Percentiles rank a stretch among this genome's conserved stretches.
Evolutionary conservation across 2,888 invertebrate species (phyloP).

Genomic region (Prosopocoilus inquinatus): DNA sequence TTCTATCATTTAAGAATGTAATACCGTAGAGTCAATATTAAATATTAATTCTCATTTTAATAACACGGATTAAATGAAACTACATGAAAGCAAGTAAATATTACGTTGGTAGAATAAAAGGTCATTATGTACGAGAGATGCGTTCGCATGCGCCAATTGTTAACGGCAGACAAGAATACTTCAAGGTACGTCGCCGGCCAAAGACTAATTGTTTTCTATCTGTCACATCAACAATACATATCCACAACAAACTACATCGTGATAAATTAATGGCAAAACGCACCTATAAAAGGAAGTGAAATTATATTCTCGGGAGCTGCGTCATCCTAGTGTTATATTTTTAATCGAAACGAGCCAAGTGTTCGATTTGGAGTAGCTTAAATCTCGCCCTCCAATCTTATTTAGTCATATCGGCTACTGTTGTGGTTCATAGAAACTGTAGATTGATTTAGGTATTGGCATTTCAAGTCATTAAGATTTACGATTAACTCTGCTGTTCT

Average conservation of each 20-base stretch:
- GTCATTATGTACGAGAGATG: constrained; percentile 17
- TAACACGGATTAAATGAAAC: constrained; percentile 12
- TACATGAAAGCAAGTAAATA: constrained; percentile 18
- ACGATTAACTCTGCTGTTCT: constrained; percentile 26
- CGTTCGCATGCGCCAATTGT: constrained; percentile 25
- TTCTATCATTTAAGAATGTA: too few species aligned
- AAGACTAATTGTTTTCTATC: constrained; percentile 43
- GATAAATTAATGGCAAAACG: constrained; percentile 46
- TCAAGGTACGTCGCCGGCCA: constrained; percentile 18
- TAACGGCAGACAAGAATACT: constrained; percentile 7
- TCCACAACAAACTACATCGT: constrained; percentile 41
- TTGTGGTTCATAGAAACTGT: constrained; percentile 34
- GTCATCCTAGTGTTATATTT: constrained; percentile 42
- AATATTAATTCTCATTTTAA: constrained; percentile 11
- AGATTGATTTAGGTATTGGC: constrained; percentile 41
- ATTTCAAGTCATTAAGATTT: constrained; percentile 41
- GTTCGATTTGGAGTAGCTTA: constrained; percentile 30
- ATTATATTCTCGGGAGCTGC: constrained; percentile 38
- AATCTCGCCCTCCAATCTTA: constrained; percentile 38
- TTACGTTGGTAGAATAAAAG: constrained; percentile 11
- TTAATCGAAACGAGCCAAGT: constrained; percentile 37
- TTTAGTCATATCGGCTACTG: constrained; percentile 37
- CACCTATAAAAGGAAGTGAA: constrained; percentile 44
- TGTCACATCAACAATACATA: constrained; percentile 40
- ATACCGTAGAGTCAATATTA: neutral